Percentiles rank a stretch among this genome's conserved stretches.
phyloP scores from a whole-genome alignment of 2,113 vertebrate species.

The Pantherophis guttatus region DNA sequence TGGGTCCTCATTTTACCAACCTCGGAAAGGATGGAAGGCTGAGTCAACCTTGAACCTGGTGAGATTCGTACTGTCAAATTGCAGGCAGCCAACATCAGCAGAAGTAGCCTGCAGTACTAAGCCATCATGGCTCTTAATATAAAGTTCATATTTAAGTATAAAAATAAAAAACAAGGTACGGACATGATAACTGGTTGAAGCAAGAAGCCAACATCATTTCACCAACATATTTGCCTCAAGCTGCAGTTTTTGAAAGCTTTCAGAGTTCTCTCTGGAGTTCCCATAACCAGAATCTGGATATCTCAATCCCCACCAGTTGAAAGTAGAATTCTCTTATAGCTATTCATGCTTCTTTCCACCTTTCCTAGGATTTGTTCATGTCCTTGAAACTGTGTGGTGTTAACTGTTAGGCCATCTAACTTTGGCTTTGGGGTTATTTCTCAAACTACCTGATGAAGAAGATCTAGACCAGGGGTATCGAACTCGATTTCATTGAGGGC shows the following conservation, averaged over 20 bases:
- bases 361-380: neutral
- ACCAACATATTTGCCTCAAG: neutral
- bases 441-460: neutral
- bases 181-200: neutral
- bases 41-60: too few relatives aligned
- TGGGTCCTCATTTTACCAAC: too few relatives aligned
- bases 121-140: too few relatives aligned
- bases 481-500: too few relatives aligned
- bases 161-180: neutral
- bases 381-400: neutral
- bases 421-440: neutral
- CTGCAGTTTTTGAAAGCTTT: neutral
- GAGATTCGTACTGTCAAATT: too few relatives aligned
- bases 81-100: too few relatives aligned
- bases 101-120: too few relatives aligned
- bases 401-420: neutral
- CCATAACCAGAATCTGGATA: neutral
- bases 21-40: too few relatives aligned
- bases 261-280: neutral
- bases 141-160: too few relatives aligned
- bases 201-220: neutral
- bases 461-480: neutral
- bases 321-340: neutral
- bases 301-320: neutral
- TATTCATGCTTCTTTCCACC: neutral